Conservation (phyloP, 2,888 invertebrate species). For the Drosophila robusta region DNA sequence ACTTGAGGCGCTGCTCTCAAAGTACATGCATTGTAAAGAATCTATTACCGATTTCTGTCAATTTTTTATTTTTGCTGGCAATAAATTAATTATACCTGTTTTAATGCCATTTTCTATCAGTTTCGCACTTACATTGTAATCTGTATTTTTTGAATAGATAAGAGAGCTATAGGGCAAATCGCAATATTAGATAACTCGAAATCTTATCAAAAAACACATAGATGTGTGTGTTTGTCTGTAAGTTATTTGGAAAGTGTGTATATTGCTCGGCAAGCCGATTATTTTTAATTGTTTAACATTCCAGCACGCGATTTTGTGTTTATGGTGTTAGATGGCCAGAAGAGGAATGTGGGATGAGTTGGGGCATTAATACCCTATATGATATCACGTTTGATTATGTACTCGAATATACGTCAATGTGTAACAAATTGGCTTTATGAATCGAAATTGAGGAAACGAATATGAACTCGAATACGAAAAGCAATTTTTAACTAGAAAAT, state of each 20-base stretch:
- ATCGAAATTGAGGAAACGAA: slow-evolving; percentile 70
- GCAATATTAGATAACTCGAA: slow-evolving; percentile 42
- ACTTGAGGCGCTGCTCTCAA: background rate
- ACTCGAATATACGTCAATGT: slow-evolving; percentile 45
- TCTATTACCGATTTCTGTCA: slow-evolving; percentile 9
- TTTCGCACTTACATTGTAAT: slow-evolving; percentile 14
- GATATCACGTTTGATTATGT: slow-evolving; percentile 37
- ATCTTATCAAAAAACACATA: slow-evolving; percentile 37
- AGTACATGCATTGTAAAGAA: slow-evolving; percentile 2
- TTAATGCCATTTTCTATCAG: slow-evolving; percentile 7
- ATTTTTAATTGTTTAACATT: slow-evolving; percentile 51
- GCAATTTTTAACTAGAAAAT: slow-evolving; percentile 64
- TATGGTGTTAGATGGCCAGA: slow-evolving; percentile 14
- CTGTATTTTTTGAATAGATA: slow-evolving; percentile 18
- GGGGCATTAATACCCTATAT: slow-evolving; percentile 10
- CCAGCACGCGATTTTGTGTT: slow-evolving; percentile 39
- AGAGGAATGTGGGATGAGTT: slow-evolving; percentile 4
- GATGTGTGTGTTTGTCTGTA: slow-evolving; percentile 18
- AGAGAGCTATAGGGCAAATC: slow-evolving; percentile 20
- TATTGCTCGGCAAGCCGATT: slow-evolving; percentile 22
- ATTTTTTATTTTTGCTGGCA: slow-evolving; percentile 2
- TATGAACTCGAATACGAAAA: slow-evolving; percentile 61
- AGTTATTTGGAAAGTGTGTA: slow-evolving; percentile 51
- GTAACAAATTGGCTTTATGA: slow-evolving; percentile 54
- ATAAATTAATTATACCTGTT: slow-evolving; percentile 2